Evolutionary conservation across 2,888 invertebrate species (phyloP).

Genomic region (Kryphioiulus occultus): DNA sequence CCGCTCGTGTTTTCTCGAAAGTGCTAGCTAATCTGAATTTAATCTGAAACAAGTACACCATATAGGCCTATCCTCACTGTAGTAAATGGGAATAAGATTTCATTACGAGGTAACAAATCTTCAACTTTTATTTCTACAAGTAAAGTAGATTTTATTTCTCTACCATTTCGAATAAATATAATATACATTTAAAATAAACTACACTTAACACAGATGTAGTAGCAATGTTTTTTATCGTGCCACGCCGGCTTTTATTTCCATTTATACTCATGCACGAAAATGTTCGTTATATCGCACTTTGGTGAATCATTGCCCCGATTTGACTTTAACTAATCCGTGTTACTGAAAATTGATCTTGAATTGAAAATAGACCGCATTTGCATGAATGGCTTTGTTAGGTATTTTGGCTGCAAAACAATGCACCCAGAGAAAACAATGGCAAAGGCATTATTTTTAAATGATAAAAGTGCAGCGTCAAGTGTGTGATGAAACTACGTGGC

Average conservation of each 20-base stretch:
- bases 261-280: not conserved
- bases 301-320: not conserved
- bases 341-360: slow-evolving; percentile 37
- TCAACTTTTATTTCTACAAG: no score
- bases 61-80: not conserved
- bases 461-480: not conserved
- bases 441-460: slow-evolving; percentile 15
- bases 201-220: no score
- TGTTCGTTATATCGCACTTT: not conserved
- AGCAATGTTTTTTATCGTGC: no score
- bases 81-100: no score
- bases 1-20: not conserved
- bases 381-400: not conserved
- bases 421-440: slow-evolving; percentile 10
- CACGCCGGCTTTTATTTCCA: no score
- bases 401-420: slow-evolving; percentile 21
- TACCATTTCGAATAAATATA: no score
- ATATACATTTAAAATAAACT: no score
- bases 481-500: not conserved
- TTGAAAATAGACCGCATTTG: not conserved
- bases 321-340: not conserved
- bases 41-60: not conserved
- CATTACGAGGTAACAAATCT: no score
- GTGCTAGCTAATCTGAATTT: no score
- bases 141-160: no score